Conservation (phyloP, 2,113 vertebrate species). For the Oryzias melastigma region DNA sequence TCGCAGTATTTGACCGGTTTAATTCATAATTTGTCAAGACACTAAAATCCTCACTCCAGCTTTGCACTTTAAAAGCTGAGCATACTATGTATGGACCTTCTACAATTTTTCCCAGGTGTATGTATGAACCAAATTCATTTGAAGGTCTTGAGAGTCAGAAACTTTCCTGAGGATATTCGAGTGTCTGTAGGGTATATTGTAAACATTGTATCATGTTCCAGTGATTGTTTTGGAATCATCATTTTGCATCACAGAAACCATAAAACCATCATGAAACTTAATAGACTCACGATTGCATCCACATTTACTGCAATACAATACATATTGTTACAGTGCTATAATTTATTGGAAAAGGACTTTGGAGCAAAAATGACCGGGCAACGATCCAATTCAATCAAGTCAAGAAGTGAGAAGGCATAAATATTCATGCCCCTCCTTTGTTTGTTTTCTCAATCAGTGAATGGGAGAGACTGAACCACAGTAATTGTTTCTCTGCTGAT, state of each 20-base stretch:
- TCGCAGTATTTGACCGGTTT: too few species aligned
- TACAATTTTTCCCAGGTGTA: too few species aligned
- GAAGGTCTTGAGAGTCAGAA: too few species aligned
- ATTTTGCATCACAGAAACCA: background rate
- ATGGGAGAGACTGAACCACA: slow-evolving; percentile 22
- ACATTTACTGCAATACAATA: slow-evolving; percentile 6
- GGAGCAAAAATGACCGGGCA: slow-evolving; percentile 34
- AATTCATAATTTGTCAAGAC: too few species aligned
- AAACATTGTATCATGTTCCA: background rate
- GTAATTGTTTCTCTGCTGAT: slow-evolving; percentile 37
- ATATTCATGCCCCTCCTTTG: slow-evolving; percentile 51
- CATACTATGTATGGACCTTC: too few species aligned
- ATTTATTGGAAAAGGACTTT: slow-evolving; percentile 17
- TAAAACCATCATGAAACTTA: slow-evolving; percentile 3
- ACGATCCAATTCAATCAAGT: slow-evolving; percentile 53
- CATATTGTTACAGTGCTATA: background rate
- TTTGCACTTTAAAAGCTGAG: too few species aligned
- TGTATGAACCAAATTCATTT: too few species aligned
- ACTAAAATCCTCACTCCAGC: too few species aligned
- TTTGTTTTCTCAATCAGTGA: slow-evolving; percentile 24
- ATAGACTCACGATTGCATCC: background rate
- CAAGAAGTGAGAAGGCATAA: slow-evolving; percentile 33
- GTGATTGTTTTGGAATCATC: background rate
- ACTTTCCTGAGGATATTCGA: too few species aligned
- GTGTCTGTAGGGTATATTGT: too few species aligned